phyloP scores from a whole-genome alignment of 2,888 invertebrate species.

The Onchidella celtica region DNA sequence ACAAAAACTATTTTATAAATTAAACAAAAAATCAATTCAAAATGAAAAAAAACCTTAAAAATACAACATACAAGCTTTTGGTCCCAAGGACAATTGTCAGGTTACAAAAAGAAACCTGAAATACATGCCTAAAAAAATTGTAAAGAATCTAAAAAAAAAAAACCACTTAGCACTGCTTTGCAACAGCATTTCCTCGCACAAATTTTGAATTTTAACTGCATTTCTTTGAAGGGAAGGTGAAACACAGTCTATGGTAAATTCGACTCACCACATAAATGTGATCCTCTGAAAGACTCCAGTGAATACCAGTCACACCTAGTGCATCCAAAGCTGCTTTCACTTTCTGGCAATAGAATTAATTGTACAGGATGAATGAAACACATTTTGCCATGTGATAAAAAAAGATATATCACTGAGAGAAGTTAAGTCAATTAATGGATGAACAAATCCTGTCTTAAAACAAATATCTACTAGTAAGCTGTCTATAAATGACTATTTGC shows the following conservation, averaged over 20 bases:
- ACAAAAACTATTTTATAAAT: too few species aligned
- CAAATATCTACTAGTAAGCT: too few species aligned
- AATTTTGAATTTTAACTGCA: not conserved
- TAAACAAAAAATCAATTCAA: too few species aligned
- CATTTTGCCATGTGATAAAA: not conserved
- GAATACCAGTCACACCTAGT: conserved; percentile 24
- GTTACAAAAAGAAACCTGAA: not conserved
- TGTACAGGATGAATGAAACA: not conserved
- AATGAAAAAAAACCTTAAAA: too few species aligned
- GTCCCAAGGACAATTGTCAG: not conserved
- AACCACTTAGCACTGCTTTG: not conserved
- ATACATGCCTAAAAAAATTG: not conserved
- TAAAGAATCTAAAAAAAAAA: not conserved
- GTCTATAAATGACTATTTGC: too few species aligned
- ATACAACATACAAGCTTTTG: not conserved
- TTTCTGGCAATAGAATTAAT: conserved; percentile 16
- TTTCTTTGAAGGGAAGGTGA: not conserved
- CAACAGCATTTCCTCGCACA: not conserved
- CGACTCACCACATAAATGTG: conserved; percentile 25
- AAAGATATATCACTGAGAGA: not conserved
- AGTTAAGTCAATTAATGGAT: too few species aligned
- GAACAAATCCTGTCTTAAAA: too few species aligned
- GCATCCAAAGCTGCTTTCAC: conserved; percentile 8
- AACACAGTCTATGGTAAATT: not conserved
- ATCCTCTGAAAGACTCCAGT: conserved; percentile 34